These are phyloP conservation scores for cat (Felis catus) DNA, from an alignment of 2,113 vertebrate species.

Conservation along the genomic window DNA sequence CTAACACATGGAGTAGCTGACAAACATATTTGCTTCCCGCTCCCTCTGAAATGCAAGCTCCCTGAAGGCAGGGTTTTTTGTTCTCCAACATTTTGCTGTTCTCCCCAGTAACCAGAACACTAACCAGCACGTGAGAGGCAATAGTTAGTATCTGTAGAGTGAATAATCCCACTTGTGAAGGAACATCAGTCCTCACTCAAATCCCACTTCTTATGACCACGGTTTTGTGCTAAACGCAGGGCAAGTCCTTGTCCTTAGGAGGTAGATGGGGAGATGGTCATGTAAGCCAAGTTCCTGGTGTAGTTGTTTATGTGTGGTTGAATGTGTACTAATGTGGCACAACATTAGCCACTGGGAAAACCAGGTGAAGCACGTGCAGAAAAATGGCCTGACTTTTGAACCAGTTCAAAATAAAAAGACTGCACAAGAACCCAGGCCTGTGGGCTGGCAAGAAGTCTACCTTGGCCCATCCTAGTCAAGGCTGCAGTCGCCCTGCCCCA, in stretches of 20 bases:
- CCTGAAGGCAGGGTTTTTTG: neutral
- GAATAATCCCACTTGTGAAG: neutral
- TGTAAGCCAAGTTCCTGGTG: neutral
- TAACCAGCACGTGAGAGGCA: neutral
- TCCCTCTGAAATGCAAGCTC: neutral
- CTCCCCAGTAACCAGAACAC: neutral
- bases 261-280: neutral
- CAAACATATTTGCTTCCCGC: neutral
- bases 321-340: neutral
- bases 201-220: neutral
- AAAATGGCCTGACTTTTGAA: neutral
- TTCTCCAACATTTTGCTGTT: neutral
- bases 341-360: neutral
- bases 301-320: neutral
- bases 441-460: neutral
- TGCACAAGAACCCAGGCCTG: neutral
- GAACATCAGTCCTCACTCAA: neutral
- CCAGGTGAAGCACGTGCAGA: neutral
- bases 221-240: neutral
- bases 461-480: fast-evolving
- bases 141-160: neutral
- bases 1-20: neutral
- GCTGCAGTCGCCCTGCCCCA: neutral
- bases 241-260: neutral
- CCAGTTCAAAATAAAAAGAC: neutral